These are phyloP conservation scores for Dermolepida albohirtum DNA, from an alignment of 2,888 invertebrate genomes.

Conservation along the genomic window DNA sequence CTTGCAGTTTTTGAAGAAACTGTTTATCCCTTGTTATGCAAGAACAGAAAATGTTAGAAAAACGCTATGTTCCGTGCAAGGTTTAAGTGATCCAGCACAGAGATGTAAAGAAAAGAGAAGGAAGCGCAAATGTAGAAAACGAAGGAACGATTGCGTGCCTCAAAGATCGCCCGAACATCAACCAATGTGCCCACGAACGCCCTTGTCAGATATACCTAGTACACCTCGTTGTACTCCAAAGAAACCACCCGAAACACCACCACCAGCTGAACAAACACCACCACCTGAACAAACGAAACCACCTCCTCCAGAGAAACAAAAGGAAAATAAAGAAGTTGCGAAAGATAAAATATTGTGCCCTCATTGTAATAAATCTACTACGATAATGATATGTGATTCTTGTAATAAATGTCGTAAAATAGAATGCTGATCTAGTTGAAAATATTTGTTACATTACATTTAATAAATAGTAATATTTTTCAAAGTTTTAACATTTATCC, in stretches of 20 bases:
- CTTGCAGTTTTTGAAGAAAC: slow-evolving; percentile 42
- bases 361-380: slow-evolving; percentile 20
- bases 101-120: slow-evolving; percentile 13
- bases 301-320: neutral
- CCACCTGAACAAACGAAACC: neutral
- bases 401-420: slow-evolving; percentile 29
- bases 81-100: slow-evolving; percentile 25
- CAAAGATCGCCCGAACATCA: neutral
- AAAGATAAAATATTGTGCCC: slow-evolving; percentile 3
- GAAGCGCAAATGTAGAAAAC: slow-evolving; percentile 11
- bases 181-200: no score
- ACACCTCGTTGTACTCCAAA: neutral
- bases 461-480: neutral
- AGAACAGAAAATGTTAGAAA: slow-evolving; percentile 37
- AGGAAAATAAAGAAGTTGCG: no score
- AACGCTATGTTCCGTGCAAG: slow-evolving; percentile 16
- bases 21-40: slow-evolving; percentile 40
- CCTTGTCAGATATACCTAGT: no score
- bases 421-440: slow-evolving; percentile 12
- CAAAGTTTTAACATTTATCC: neutral
- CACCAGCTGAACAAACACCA: slow-evolving; percentile 1
- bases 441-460: neutral
- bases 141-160: neutral
- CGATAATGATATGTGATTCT: slow-evolving; percentile 30
- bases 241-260: neutral